A percentile compares a stretch with the other conserved stretches of the same genome.
Conservation (phyloP, 2,797 vertebrate genomes). For the Ctenosaura bakeri region DNA sequence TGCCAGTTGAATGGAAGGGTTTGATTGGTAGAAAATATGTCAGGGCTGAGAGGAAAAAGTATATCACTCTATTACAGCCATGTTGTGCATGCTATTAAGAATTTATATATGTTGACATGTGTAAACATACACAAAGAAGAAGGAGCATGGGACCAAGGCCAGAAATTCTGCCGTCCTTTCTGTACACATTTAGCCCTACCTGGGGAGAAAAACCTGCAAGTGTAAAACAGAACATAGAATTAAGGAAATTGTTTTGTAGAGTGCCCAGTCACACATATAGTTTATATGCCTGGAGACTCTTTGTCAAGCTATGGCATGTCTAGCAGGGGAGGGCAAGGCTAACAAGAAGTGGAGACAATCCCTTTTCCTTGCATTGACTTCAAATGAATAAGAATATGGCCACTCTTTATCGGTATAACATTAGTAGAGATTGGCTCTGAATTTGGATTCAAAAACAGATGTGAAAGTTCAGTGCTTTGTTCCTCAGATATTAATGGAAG, state of each 20-base stretch:
- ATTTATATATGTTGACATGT: not conserved
- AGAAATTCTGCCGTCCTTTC: not conserved
- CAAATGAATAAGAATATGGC: not conserved
- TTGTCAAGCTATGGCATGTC: not conserved
- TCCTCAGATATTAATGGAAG: not conserved
- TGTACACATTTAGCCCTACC: not conserved
- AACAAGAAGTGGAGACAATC: not conserved
- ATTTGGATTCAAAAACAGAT: not conserved
- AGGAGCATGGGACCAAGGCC: not conserved
- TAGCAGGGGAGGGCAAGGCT: no score
- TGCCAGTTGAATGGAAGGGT: no score
- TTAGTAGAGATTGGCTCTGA: not conserved
- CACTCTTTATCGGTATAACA: not conserved
- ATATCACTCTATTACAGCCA: not conserved
- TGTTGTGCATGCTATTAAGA: not conserved
- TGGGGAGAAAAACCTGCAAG: not conserved
- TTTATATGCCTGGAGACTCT: not conserved
- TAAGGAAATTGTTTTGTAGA: not conserved
- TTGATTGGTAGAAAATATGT: conserved; percentile 57
- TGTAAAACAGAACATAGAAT: not conserved
- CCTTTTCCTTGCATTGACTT: not conserved
- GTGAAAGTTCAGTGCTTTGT: not conserved
- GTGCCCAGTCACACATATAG: not conserved
- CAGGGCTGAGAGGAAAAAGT: conserved; percentile 42
- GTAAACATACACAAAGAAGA: not conserved